Base-by-base conservation (phyloP, 1,140 invertebrate genomes). In the Homarus americanus region DNA sequence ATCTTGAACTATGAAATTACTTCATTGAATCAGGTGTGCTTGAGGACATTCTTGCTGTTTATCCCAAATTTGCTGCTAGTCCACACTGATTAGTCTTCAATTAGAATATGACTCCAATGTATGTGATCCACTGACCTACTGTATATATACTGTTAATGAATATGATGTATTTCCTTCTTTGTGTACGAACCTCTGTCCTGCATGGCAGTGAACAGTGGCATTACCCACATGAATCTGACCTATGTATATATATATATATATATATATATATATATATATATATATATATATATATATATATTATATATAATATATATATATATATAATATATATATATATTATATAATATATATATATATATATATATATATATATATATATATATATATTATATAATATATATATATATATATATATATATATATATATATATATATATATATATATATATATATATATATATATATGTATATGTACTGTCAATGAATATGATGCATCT, bases 201-300 rank as follows among this genome's bases (percentile, higher is more conserved):
- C n/a, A n/a, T n/a, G n/a, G n/a, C n/a, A n/a, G n/a, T n/a, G n/a
- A n/a, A n/a, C n/a, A n/a, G 44, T 49, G 15, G 44, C 15, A 15
- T 49, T 49, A 72, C 7, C 20, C 5, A 7, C 4, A 34, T 34
- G 20, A 28, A 72, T 72, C 5, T 40, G 10, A 34, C 34, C 9
- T 78, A 40, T 78, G 34, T 78, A 40, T 78, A 78, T 78, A 20
- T 34, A 40, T 78, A 40, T 78, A 78, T 78, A 40, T 78, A 78
- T 78, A 40, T 78, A 78, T 78, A 40, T 78, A 40, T 78, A 40
- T 78, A 40, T 78, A 78, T 78, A 78, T 78, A 78, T 78, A 78
- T 78, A 78, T 78, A 78, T 78, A 78, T 78, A 78, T 78, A 78
- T 78, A 78, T 78, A 78, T 78, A 78, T 78, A 78, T 78, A 78